These are phyloP conservation scores for Urocynchramus pylzowi DNA, from an alignment of 2,113 vertebrate species.

Conservation along the genomic window DNA sequence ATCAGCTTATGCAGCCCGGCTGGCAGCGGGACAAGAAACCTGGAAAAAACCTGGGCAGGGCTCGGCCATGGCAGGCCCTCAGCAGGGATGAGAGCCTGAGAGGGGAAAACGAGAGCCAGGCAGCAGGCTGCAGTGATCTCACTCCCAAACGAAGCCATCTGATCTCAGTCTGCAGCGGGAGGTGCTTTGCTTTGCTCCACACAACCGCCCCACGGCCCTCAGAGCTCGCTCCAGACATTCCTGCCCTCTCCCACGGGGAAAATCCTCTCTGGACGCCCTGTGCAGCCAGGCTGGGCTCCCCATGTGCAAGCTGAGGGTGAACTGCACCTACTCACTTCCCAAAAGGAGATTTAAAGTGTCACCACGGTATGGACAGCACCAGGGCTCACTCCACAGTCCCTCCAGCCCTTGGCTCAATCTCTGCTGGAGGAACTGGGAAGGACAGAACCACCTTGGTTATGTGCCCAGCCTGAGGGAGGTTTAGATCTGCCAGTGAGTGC, in stretches of 20 bases:
- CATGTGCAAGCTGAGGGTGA: fast-evolving
- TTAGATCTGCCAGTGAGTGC: fast-evolving
- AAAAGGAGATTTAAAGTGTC: fast-evolving
- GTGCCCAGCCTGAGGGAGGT: fast-evolving
- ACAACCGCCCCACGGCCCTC: fast-evolving
- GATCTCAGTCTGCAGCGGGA: neutral
- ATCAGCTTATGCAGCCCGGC: neutral
- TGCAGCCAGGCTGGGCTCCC: neutral
- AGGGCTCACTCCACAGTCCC: neutral
- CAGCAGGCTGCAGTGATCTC: neutral
- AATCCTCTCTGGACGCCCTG: neutral
- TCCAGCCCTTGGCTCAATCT: neutral
- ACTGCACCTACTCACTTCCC: neutral
- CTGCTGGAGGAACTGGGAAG: neutral
- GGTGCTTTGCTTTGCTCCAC: neutral
- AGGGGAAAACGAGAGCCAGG: neutral
- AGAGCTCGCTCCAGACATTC: fast-evolving
- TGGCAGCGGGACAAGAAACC: neutral
- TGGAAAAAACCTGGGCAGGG: neutral
- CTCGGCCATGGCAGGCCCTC: neutral
- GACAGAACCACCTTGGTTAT: fast-evolving
- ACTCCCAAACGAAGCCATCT: neutral
- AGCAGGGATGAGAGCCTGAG: neutral
- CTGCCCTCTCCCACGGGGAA: neutral
- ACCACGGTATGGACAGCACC: fast-evolving